phyloP scores from a whole-genome alignment of 2,797 vertebrate genomes.

The Megalops cyprinoides region DNA sequence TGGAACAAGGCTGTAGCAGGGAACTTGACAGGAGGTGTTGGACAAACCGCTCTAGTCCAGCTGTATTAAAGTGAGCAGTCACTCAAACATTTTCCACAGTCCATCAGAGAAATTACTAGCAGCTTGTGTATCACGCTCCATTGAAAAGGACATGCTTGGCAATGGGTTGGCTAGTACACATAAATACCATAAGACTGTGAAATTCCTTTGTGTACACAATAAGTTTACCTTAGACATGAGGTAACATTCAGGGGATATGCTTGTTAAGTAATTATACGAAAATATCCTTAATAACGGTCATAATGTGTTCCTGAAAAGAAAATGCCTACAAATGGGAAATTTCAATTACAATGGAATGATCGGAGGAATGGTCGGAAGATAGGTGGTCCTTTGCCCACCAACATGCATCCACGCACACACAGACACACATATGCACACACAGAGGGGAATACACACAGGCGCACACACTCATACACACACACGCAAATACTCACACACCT shows the following conservation, averaged over 20 bases:
- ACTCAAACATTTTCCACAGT: not conserved
- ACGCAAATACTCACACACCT: slow-evolving; percentile 53
- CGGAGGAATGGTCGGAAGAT: not conserved
- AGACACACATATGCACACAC: slow-evolving; percentile 23
- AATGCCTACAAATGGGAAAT: not conserved
- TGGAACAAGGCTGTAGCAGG: not conserved
- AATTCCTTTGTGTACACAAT: not conserved
- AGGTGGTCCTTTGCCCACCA: not conserved
- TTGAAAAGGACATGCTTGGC: not conserved
- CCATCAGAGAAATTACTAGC: not conserved
- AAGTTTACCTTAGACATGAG: not conserved
- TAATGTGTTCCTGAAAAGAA: not conserved
- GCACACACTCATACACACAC: slow-evolving; percentile 47
- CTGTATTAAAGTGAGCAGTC: not conserved
- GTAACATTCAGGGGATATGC: not conserved
- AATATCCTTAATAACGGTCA: not conserved
- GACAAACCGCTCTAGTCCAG: not conserved
- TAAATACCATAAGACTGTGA: not conserved
- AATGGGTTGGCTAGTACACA: not conserved
- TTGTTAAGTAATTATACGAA: not conserved
- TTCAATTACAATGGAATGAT: not conserved
- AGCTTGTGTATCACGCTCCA: not conserved
- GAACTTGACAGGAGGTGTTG: not conserved
- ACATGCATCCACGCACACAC: slow-evolving; percentile 5
- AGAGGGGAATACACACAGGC: slow-evolving; percentile 1